Evolutionary conservation across 2,888 invertebrate species (phyloP).

Genomic region (Erynnis tages): DNA sequence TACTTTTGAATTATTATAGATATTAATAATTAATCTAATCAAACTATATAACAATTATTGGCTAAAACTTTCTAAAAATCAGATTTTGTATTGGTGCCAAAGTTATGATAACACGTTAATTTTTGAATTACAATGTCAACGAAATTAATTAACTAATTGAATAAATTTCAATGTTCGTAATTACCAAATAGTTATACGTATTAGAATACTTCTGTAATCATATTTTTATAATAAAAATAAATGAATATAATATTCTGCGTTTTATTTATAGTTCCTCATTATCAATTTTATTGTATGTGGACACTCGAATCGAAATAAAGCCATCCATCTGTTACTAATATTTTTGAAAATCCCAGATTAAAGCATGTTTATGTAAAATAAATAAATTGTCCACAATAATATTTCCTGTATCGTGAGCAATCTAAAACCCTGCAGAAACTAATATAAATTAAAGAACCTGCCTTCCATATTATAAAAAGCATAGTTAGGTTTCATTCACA

Average conservation of each 20-base stretch:
- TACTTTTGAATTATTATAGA: neutral
- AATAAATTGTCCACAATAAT: too few species aligned
- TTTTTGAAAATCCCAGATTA: too few species aligned
- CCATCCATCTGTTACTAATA: too few species aligned
- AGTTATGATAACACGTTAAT: conserved; percentile 43
- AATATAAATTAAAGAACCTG: too few species aligned
- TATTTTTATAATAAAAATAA: conserved; percentile 39
- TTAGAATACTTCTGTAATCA: conserved; percentile 36
- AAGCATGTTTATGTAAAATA: too few species aligned
- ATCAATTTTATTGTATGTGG: too few species aligned
- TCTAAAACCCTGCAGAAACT: too few species aligned
- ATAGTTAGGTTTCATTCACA: too few species aligned
- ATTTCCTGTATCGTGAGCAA: too few species aligned
- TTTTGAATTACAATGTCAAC: conserved; percentile 22
- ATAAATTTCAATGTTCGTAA: conserved; percentile 19
- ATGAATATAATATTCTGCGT: conserved; percentile 15
- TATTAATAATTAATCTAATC: neutral
- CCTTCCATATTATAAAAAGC: too few species aligned
- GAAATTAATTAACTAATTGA: conserved; percentile 29
- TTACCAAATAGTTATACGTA: conserved; percentile 18
- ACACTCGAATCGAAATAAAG: too few species aligned
- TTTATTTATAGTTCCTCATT: conserved; percentile 2
- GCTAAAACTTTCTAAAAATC: conserved; percentile 29
- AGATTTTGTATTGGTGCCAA: conserved; percentile 67
- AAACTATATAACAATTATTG: conserved; percentile 1